Base-by-base conservation (phyloP, 2,888 invertebrate genomes). In the Chrysomela aeneicollis region DNA sequence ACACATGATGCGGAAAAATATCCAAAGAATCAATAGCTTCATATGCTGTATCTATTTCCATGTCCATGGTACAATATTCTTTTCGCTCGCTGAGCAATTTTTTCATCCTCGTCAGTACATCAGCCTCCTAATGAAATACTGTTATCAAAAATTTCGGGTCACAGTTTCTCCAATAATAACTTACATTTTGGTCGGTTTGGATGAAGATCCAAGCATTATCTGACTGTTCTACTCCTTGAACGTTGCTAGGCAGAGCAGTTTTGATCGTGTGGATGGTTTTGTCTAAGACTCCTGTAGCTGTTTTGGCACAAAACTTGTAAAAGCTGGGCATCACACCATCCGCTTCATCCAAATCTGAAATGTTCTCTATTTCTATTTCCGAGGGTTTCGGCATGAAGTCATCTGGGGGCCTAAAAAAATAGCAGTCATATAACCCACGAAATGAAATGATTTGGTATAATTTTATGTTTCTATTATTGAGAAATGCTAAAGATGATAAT, bases 241-340 rank as follows among this genome's bases (percentile, higher is more conserved):
- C 83, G 71, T 86, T 86, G 37, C 86, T 86, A 10, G 88, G 87
- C 19, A 89, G 80, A 5, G 90, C 92, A 19, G 91, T 92, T 79
- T 88, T 90, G 51, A 93, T 85, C 0, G 91, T 90, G 80, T 92
- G 92, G 2, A 93, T 83, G 0, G 91, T 90, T 68, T 83, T 82
- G 53, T 81, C 79, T 78, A 93, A 90, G 68, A 93, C 90, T 0
- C 91, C 92, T 0, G 91, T 92, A 70, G 92, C 91, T 0, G 92
- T 92, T 77, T 90, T 89, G 0, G 90, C 90, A 76, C 92, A 86
- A 77, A 91, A 82, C 82, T 91, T 88, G 75, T 85, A 85, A 55
- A 82, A 80, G 71, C 81, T 81, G 0, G 82, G 82, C 76, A 82
- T 77, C 18, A 82, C 79, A 18, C 82, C 82, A 68, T 82, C 83